Base-by-base conservation (phyloP, 2,797 vertebrate genomes). In the Eremophila alpestris region DNA sequence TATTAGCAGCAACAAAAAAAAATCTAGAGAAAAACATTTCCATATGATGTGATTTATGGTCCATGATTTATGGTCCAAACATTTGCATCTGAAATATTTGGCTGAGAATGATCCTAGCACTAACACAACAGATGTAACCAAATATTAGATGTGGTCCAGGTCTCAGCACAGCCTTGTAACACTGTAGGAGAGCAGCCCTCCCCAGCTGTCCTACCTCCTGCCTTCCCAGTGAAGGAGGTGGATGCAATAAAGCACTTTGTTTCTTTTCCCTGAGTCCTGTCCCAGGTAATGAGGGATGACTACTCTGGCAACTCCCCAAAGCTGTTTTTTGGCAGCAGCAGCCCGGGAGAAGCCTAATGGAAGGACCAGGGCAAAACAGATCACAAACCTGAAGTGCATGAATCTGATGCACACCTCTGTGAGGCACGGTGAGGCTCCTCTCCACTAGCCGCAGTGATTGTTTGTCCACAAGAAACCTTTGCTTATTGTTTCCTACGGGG, bases 341-440 rank as follows among this genome's bases (percentile, higher is more conserved):
- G 21, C n/a, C 12, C 48, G 58, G 60, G 24, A 74, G 80, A 59
- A 73, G 22, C 45, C 58, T 74, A 17, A 43, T 36, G 21, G 48
- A 76, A 90, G 48, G 51, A 58, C 8, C 23, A 38, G 21, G 59
- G 19, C 43, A 77, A 69, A 13, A 19, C 19, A 68, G 54, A 49
- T 52, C 16, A 43, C 5, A 10, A 60, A 64, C 1, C 2, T 48
- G 64, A 59, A 30, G 48, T 6, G 14, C 16, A 17, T 9, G 58
- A 51, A 32, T 17, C 23, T 70, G 54, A 52, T n/a, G 38, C 45
- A 43, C 26, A 3, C 27, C 73, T 74, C 30, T n/a, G 41, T 0
- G 0, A 51, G 60, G 48, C 41, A 15, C 0, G 1, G n/a, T 12
- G 15, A 85, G 13, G 11, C n/a, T 83, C 17, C 16, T 59, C 22